Evolutionary conservation across 2,113 vertebrate genomes (phyloP).

Genomic region (Mormoops blainvillei): DNA sequence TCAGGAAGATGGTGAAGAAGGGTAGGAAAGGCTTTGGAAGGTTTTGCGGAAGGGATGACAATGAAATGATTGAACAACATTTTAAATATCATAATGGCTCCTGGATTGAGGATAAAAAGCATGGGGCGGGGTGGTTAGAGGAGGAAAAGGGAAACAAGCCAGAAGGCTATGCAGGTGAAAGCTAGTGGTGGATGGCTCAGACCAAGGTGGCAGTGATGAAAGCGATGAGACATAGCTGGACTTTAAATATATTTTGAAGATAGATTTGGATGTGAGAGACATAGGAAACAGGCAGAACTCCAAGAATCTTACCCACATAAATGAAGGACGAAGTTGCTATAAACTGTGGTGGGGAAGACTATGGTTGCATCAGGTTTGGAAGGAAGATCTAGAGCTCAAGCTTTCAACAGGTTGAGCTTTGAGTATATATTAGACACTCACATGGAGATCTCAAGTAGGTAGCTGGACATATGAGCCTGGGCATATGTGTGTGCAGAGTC

Average conservation of each 20-base stretch:
- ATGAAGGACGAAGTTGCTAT: neutral
- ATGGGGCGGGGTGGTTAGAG: neutral
- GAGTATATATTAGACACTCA: neutral
- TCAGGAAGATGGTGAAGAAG: neutral
- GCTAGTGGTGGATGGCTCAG: neutral
- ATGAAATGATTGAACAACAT: neutral
- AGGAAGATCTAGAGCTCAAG: neutral
- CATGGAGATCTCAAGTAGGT: neutral
- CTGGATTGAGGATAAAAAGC: neutral
- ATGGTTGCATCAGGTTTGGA: neutral
- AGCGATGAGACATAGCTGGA: neutral
- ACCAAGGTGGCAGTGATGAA: no score
- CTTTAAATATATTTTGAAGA: neutral
- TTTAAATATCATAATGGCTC: neutral
- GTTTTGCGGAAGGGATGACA: neutral
- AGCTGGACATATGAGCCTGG: neutral
- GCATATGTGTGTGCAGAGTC: neutral
- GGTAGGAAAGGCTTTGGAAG: neutral
- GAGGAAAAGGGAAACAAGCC: neutral
- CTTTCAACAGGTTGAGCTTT: neutral
- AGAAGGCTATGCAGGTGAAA: neutral
- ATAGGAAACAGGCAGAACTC: neutral
- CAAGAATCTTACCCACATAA: neutral
- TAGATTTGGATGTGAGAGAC: neutral
- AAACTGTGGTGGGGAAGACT: neutral